Conservation (phyloP, 2,888 invertebrate species). For the Pecten maximus region DNA sequence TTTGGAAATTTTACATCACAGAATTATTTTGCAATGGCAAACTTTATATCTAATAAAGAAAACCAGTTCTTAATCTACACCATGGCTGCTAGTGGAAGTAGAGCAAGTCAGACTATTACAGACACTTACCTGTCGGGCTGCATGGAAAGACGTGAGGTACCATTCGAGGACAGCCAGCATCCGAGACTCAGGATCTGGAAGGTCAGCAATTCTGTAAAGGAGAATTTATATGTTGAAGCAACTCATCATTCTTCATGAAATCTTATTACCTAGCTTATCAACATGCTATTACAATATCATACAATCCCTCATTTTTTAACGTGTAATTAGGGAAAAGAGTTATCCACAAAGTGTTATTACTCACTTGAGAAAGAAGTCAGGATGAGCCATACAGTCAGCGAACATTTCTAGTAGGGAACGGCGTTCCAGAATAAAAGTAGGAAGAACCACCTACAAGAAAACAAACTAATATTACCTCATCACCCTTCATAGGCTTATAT, state of each 20-base stretch:
- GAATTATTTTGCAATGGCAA: too few species aligned
- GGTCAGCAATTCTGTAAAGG: conserved; percentile 75
- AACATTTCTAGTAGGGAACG: conserved; percentile 84
- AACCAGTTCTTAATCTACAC: too few species aligned
- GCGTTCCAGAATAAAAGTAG: conserved; percentile 84
- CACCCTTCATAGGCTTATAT: background rate
- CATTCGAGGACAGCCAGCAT: conserved; percentile 83
- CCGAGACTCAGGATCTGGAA: conserved; percentile 79
- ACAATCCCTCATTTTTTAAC: background rate
- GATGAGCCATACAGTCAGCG: conserved; percentile 84
- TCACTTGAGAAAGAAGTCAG: conserved; percentile 82
- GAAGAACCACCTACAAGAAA: conserved; percentile 81
- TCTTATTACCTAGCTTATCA: background rate
- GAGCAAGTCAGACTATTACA: background rate
- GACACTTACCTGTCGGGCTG: conserved; percentile 77
- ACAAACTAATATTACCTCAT: background rate
- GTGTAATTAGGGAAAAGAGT: too few species aligned
- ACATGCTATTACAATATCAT: background rate
- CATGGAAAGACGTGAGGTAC: conserved; percentile 84
- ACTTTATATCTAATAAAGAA: too few species aligned
- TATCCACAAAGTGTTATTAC: conserved; percentile 31
- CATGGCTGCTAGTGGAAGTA: too few species aligned
- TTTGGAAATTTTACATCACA: too few species aligned
- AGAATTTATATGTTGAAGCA: background rate
- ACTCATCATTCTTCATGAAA: background rate